A percentile compares a stretch with the other conserved stretches of the same genome.
Conservation (phyloP, 2,113 vertebrate species). For the Pardalotus punctatus region DNA sequence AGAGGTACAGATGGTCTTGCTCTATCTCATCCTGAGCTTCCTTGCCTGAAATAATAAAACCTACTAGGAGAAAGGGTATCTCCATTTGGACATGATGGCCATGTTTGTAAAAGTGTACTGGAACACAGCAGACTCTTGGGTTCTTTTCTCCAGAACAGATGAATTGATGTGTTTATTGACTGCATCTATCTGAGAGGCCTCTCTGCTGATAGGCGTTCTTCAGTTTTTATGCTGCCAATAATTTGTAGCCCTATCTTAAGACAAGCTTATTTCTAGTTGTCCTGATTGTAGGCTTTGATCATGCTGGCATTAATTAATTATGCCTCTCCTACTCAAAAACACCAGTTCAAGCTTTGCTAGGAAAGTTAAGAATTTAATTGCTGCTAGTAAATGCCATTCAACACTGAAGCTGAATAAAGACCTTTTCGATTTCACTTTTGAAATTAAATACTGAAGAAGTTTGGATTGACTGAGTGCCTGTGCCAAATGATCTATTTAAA, state of each 20-base stretch:
- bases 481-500: background rate
- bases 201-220: background rate
- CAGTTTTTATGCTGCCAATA: background rate
- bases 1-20: rapidly evolving
- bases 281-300: background rate
- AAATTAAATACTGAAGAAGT: background rate
- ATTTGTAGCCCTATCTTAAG: background rate
- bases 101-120: background rate
- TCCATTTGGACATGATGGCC: background rate
- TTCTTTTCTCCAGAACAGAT: background rate
- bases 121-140: background rate
- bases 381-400: background rate
- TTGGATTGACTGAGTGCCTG: background rate
- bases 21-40: background rate
- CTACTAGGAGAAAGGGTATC: background rate
- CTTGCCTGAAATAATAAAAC: background rate
- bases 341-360: background rate
- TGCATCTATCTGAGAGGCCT: background rate
- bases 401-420: background rate
- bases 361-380: background rate
- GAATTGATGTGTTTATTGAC: background rate
- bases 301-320: background rate
- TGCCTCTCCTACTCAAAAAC: background rate
- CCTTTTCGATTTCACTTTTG: background rate
- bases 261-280: background rate